phyloP scores from a whole-genome alignment of 2,888 invertebrate species.

The Antheraea assamensis region DNA sequence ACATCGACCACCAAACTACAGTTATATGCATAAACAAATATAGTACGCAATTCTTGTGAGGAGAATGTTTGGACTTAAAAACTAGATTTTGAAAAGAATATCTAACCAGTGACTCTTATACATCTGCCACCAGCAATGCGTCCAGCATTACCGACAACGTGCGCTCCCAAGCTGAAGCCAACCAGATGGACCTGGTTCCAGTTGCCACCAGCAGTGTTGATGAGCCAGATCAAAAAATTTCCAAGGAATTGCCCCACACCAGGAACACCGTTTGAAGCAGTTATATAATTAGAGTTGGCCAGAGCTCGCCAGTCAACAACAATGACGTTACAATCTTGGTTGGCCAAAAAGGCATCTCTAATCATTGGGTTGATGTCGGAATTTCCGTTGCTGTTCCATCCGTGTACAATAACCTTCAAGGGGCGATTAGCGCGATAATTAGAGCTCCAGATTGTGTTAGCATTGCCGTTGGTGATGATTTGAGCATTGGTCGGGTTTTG shows the following conservation, averaged over 20 bases:
- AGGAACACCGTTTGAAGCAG: slow-evolving; percentile 33
- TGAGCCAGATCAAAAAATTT: slow-evolving; percentile 49
- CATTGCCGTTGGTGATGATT: slow-evolving; percentile 42
- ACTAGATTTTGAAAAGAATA: not conserved
- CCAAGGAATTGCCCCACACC: slow-evolving; percentile 39
- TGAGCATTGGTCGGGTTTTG: slow-evolving; percentile 43
- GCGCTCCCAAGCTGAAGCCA: slow-evolving; percentile 63
- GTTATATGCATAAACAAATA: not conserved
- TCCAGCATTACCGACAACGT: slow-evolving; percentile 55
- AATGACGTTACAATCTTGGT: slow-evolving; percentile 49
- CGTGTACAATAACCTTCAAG: slow-evolving; percentile 49
- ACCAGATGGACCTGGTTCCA: slow-evolving; percentile 54
- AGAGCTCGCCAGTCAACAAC: slow-evolving; percentile 51
- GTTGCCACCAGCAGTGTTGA: slow-evolving; percentile 45
- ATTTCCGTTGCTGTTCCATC: slow-evolving; percentile 48
- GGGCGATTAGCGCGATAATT: slow-evolving; percentile 44
- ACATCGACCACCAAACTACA: not conserved
- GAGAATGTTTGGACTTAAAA: not conserved
- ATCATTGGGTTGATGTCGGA: slow-evolving; percentile 40
- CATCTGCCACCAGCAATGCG: slow-evolving; percentile 38
- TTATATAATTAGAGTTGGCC: slow-evolving; percentile 31
- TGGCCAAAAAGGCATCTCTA: slow-evolving; percentile 44
- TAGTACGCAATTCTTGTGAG: not conserved
- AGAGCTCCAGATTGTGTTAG: slow-evolving; percentile 43
- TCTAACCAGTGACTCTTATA: slow-evolving; percentile 15